Evolutionary conservation across 2,797 vertebrate species (phyloP), one percentile per base, ranked within the genome.

Genomic region (Aeoliscus strigatus): DNA sequence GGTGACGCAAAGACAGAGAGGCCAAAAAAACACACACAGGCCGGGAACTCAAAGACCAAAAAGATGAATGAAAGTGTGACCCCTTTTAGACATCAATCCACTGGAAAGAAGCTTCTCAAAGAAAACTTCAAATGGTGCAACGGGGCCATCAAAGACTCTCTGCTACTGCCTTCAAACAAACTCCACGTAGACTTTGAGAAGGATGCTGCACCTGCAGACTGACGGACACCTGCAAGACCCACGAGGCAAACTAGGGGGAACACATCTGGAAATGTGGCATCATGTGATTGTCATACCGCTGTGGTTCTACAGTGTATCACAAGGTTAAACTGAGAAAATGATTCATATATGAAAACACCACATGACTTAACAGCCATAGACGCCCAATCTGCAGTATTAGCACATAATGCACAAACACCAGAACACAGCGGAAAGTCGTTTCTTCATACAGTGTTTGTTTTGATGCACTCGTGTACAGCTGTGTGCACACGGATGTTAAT

Each of bases 61-160:
- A 37, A 54, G 52, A 74, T 80, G 51, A 82, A 79, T 80, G 79
- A 49, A 49, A 72, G 51, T 31, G 47, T 64, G 35, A 18, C 24
- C 42, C 23, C 45, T 39, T 34, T 55, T 51, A 45, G 39, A 73
- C 58, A 66, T 74, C 61, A 68, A 67, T 60, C 57, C 58, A 44
- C 9, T n/a, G 32, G 2, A 26, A 66, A 41, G 43, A 66, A 57
- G 47, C 44, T 49, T 51, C 49, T 63, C 35, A 60, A 30, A 49
- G 32, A 51, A 51, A 44, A 55, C 49, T 65, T 60, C 54, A 59
- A 69, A 69, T 52, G 37, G 49, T 45, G 36, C 36, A 51, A 64
- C 51, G 36, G 44, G 29, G 24, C 43, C 58, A 68, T 70, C 67
- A 74, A 64, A 74, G 68, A 64, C 58, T 37, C 52, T 70, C 59